phyloP scores from a whole-genome alignment of 2,113 vertebrate genomes.

The Microtus pennsylvanicus region DNA sequence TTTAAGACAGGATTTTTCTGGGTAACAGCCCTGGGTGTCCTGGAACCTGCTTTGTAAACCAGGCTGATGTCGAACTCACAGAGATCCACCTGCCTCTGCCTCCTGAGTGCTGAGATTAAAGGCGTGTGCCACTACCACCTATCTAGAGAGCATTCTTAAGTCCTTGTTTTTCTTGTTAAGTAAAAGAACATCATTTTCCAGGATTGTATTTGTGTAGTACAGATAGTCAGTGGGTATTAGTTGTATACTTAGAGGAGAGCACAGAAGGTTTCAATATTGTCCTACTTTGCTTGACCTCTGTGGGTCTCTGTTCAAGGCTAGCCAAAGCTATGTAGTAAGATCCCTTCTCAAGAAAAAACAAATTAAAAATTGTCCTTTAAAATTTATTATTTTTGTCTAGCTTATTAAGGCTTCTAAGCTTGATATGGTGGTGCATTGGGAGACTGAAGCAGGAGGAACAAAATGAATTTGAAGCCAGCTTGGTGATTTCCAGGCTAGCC shows the following conservation, averaged over 20 bases:
- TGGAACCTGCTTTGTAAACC: background rate
- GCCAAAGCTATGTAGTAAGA: background rate
- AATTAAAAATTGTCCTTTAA: background rate
- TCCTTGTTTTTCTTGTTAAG: constrained; percentile 21
- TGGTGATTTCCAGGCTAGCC: background rate
- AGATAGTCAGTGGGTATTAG: background rate
- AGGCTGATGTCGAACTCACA: background rate
- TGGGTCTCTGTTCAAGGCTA: background rate
- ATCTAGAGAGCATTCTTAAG: background rate
- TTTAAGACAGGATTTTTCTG: background rate
- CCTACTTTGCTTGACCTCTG: background rate
- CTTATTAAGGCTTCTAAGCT: constrained; percentile 31
- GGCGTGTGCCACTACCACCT: background rate
- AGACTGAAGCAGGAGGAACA: background rate
- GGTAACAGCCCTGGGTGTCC: background rate
- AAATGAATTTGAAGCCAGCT: background rate
- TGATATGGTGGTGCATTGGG: background rate
- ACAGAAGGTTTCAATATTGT: constrained; percentile 51
- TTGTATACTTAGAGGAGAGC: background rate
- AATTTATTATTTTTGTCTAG: constrained; percentile 33
- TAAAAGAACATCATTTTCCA: constrained; percentile 46
- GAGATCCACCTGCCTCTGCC: background rate
- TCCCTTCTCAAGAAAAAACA: background rate
- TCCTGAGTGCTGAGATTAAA: background rate
- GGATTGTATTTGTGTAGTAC: background rate